Evolutionary conservation across 2,888 invertebrate genomes (phyloP).

Genomic region (Sinelater perroti): DNA sequence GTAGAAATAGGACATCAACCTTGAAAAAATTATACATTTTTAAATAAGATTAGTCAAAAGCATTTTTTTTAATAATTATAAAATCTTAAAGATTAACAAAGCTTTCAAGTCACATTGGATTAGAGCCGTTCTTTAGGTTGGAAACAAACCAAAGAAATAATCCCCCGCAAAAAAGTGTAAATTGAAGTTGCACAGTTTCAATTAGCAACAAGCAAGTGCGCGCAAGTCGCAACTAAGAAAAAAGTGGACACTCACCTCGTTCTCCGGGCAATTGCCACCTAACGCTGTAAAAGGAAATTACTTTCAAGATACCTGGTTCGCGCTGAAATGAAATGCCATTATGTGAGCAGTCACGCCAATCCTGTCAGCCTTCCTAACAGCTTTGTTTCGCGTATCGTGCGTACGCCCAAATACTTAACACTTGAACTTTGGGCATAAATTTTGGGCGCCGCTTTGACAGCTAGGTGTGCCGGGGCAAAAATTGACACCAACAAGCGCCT

Average conservation of each 20-base stretch:
- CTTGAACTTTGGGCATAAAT: constrained; percentile 16
- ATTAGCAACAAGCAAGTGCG: neutral
- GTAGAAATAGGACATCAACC: too few species aligned
- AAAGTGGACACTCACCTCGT: constrained; percentile 21
- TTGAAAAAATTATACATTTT: too few species aligned
- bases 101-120: too few species aligned
- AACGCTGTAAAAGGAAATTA: constrained; percentile 32
- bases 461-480: constrained; percentile 26
- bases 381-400: constrained; percentile 1
- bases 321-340: constrained; percentile 45
- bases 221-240: neutral
- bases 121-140: too few species aligned
- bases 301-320: constrained; percentile 43
- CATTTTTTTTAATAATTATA: too few species aligned
- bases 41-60: too few species aligned
- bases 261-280: constrained; percentile 23
- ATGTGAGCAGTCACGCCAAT: constrained; percentile 20
- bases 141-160: too few species aligned
- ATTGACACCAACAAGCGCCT: constrained; percentile 34
- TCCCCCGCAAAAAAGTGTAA: too few species aligned
- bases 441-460: constrained; percentile 18
- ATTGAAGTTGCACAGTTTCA: too few species aligned
- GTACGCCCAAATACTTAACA: neutral
- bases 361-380: constrained; percentile 9
- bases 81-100: too few species aligned